Evolutionary conservation across 2,113 vertebrate species (phyloP), one percentile per base, ranked within the genome.

Genomic region (Turdus rufiventris): DNA sequence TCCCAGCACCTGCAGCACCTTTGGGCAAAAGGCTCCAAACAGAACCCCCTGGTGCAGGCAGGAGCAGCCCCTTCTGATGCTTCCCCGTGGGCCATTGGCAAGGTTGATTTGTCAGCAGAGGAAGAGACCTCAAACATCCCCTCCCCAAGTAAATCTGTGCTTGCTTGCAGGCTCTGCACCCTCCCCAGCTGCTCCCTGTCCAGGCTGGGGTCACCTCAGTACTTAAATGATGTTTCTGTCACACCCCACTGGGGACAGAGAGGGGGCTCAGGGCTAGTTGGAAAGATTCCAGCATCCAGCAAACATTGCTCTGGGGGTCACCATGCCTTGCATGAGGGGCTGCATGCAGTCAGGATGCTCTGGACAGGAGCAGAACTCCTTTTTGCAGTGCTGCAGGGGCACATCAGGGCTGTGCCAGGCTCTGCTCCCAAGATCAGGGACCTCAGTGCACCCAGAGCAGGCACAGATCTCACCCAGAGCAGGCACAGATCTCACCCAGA

Each of bases 331-430:
- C 3, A 6, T 2, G 23, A 7, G 1, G 20, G 24, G 56, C 61
- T 66, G 50, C 5, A 8, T 8, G 53, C 15, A 2, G 12, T 3
- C 50, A 24, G 63, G 21, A 6, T 36, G 54, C 50, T 25, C 60
- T n/a, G 26, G 11, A 2, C 1, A 0, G 0, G n/a, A 60, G 38
- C 66, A 66, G 74, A 31, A n/a, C 7, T 65, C 25, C 5, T 50
- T 29, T 43, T 24, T 12, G 2, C 2, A 19, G 50, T 21, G 71
- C 62, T 7, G 10, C 19, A 29, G 47, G 28, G 53, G 14, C 8
- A 2, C 1, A 1, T 2, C 3, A 2, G 73, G 63, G 63, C 56
- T n/a, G 42, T 5, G 42, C 19, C 29, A 7, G 38, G 38, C 63
- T 56, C 26, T 17, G 42, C 42, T 74, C 40, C 31, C 47, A 10